Percentiles rank a stretch among this genome's conserved stretches.
Conservation (phyloP, 92 coral and sea anemone species). For the Virgularia gustaviana region DNA sequence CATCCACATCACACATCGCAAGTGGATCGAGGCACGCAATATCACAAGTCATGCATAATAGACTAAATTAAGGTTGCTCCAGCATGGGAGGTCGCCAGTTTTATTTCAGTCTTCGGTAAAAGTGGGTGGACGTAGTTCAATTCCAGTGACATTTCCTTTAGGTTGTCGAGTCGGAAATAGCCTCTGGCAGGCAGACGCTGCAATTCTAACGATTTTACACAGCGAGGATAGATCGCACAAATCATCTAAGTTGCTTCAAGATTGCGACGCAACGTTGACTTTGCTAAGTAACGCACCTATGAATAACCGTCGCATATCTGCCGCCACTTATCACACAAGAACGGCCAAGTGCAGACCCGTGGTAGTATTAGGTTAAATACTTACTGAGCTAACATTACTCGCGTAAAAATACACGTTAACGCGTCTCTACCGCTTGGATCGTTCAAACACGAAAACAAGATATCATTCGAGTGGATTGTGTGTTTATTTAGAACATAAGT, state of each 20-base stretch:
- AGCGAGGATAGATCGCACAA: constrained; percentile 15
- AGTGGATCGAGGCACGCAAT: too few relatives aligned
- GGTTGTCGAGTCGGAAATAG: constrained; percentile 21
- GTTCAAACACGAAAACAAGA: neutral
- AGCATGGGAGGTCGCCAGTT: constrained; percentile 34
- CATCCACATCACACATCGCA: too few relatives aligned
- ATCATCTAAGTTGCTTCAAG: neutral
- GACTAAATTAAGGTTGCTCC: constrained; percentile 4
- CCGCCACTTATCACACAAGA: too few relatives aligned
- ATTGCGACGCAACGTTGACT: too few relatives aligned
- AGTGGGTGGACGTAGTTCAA: constrained; percentile 12
- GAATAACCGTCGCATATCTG: too few relatives aligned
- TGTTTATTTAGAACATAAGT: constrained; percentile 30
- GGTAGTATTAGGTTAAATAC: too few relatives aligned
- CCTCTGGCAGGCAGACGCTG: constrained; percentile 36
- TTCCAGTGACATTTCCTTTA: constrained; percentile 23
- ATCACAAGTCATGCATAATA: constrained; percentile 4
- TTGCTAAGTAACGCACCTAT: too few relatives aligned
- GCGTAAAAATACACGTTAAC: too few relatives aligned
- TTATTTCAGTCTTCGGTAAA: constrained; percentile 14
- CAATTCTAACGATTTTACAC: too few relatives aligned
- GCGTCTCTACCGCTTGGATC: too few relatives aligned
- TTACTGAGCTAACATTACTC: too few relatives aligned
- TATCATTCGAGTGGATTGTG: neutral
- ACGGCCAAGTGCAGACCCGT: too few relatives aligned